Evolutionary conservation across 2,888 invertebrate species (phyloP).

Genomic region (Xanthia togata): DNA sequence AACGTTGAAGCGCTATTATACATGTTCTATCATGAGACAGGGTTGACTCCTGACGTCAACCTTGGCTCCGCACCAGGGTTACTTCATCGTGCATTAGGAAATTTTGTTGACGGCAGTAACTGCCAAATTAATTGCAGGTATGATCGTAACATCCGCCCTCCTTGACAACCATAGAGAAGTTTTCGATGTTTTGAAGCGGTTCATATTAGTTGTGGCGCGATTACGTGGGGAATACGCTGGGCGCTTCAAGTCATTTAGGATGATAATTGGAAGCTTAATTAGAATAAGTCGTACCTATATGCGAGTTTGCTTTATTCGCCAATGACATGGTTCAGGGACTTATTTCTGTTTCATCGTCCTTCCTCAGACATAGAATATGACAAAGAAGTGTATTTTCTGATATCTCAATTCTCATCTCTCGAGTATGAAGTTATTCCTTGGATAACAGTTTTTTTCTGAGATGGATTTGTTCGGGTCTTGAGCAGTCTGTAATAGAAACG

Average conservation of each 20-base stretch:
- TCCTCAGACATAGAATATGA: too few relatives aligned
- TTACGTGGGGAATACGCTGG: constrained; percentile 15
- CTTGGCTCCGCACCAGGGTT: background rate
- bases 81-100: constrained; percentile 35
- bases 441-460: constrained; percentile 35
- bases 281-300: background rate
- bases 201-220: constrained; percentile 24
- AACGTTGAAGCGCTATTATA: too few relatives aligned
- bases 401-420: constrained; percentile 8
- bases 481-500: constrained; percentile 42
- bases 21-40: background rate
- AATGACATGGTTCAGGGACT: background rate
- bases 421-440: constrained; percentile 21
- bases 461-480: constrained; percentile 36
- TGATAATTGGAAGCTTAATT: constrained; percentile 16
- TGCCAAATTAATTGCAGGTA: constrained; percentile 61
- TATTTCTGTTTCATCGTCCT: background rate
- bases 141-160: constrained; percentile 45
- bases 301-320: background rate
- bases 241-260: constrained; percentile 20
- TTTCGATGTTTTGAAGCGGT: constrained; percentile 42
- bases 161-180: constrained; percentile 32
- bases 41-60: too few relatives aligned
- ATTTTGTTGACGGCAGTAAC: constrained; percentile 42
- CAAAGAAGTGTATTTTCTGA: background rate